These are phyloP conservation scores for Oreortyx pictus DNA, from an alignment of 2,797 vertebrate genomes.

Conservation along the genomic window DNA sequence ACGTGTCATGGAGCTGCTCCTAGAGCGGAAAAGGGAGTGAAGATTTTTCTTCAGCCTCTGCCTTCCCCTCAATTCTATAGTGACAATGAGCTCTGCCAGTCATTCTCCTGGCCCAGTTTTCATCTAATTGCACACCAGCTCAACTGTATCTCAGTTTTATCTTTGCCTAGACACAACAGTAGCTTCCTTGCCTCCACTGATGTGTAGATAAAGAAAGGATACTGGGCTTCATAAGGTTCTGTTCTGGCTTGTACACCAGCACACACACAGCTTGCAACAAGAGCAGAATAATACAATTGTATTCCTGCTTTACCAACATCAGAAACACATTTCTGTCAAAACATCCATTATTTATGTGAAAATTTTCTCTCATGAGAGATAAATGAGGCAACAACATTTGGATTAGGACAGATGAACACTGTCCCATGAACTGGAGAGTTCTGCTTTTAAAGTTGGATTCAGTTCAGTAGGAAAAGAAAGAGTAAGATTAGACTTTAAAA, in stretches of 20 bases:
- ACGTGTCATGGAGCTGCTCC: neutral
- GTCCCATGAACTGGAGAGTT: neutral
- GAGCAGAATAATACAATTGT: neutral
- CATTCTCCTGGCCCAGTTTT: slow-evolving; percentile 3
- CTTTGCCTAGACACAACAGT: neutral
- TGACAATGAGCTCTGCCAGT: neutral
- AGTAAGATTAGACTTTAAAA: slow-evolving; percentile 16
- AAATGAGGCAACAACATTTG: neutral
- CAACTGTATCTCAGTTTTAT: neutral
- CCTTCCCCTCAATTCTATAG: neutral
- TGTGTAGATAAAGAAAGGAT: accelerated
- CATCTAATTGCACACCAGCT: neutral
- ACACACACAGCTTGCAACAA: neutral
- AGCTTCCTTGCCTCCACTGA: neutral
- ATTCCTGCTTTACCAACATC: neutral
- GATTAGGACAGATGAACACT: neutral
- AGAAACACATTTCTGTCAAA: neutral
- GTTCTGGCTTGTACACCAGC: neutral
- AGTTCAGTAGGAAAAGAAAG: neutral
- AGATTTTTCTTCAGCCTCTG: neutral
- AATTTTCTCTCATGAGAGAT: neutral
- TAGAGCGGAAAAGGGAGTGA: neutral
- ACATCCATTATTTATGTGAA: neutral
- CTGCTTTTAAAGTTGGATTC: slow-evolving; percentile 1
- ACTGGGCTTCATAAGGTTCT: neutral